Base-by-base conservation (phyloP, 2,888 invertebrate species). In the Serrognathus titanus region DNA sequence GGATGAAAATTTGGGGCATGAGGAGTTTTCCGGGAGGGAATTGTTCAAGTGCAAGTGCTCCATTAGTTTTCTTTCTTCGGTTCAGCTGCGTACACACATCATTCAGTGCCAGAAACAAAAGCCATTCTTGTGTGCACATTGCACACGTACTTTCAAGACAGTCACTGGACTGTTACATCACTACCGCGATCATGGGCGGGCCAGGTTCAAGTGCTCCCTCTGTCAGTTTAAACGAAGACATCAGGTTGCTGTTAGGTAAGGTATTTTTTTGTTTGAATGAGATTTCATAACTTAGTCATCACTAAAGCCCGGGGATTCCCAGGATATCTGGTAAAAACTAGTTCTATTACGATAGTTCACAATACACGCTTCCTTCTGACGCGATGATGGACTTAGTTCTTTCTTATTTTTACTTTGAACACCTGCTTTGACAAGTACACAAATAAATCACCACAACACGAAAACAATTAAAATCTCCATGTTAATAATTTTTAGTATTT, bases 161-260 rank as follows among this genome's bases (percentile, higher is more conserved):
- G 63, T 74, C 1, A 69, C 73, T 1, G 76, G 77, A 39, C 73
- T 86, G 13, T 66, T 82, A 9, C 81, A 83, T 5, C 88, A 89
- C 67, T 71, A 88, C 11, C 81, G 80, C 60, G 69, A 75, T 2
- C 89, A 89, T 60, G 85, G 84, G 0, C 71, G 80, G 0, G 80
- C 82, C 62, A 76, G 83, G 8, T 85, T 81, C 59, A 77, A 80
- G 8, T 89, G 89, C 66, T 80, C 82, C 4, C 49, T 85, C 24
- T 89, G 89, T 66, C 71, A 78, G 39, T 67, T 63, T 47, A 75
- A 72, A 58, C 73, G 70, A 48, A 66, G 71, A 71, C 77, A 69
- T 37, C 54, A 63, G 2, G 54, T 58, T 4, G 62, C 66, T 40
- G 65, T 69, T 6, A 71, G 67, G 73, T 75, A 63, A 69, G 70